Conservation (phyloP, 2,797 vertebrate species). For the Erithacus rubecula region DNA sequence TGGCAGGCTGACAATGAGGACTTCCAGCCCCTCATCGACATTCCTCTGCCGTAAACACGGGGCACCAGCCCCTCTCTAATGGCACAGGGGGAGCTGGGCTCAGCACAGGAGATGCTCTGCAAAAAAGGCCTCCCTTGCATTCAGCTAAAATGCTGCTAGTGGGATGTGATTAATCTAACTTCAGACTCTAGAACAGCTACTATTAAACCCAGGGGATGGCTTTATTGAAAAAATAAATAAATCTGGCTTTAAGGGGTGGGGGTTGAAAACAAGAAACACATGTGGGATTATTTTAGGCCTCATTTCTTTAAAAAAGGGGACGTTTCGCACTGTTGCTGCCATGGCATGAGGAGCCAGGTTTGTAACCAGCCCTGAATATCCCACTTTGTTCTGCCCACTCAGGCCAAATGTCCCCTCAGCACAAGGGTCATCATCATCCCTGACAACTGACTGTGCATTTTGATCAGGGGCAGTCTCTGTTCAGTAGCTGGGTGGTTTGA, state of each 20-base stretch:
- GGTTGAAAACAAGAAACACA: not conserved
- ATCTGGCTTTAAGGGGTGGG: not conserved
- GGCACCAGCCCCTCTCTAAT: not conserved
- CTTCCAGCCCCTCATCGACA: conserved; percentile 50
- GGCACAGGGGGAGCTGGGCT: not conserved
- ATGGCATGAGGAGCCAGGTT: not conserved
- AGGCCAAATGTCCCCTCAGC: not conserved
- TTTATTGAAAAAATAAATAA: conserved; percentile 43
- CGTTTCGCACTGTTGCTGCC: fast-evolving
- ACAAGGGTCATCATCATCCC: not conserved
- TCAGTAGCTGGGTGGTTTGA: not conserved
- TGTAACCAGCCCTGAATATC: not conserved
- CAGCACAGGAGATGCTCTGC: not conserved
- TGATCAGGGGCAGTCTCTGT: not conserved
- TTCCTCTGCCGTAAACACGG: conserved; percentile 41
- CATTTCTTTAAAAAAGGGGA: not conserved
- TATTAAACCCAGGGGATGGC: conserved; percentile 31
- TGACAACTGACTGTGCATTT: not conserved
- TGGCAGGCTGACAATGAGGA: conserved; percentile 60
- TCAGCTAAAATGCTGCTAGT: conserved; percentile 17
- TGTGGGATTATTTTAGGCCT: not conserved
- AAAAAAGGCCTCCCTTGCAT: conserved; percentile 13
- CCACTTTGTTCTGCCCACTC: not conserved
- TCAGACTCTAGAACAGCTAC: conserved; percentile 9
- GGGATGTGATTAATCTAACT: conserved; percentile 46